Evolutionary conservation across 2,888 invertebrate genomes (phyloP).

Genomic region (Anthrax anthrax): DNA sequence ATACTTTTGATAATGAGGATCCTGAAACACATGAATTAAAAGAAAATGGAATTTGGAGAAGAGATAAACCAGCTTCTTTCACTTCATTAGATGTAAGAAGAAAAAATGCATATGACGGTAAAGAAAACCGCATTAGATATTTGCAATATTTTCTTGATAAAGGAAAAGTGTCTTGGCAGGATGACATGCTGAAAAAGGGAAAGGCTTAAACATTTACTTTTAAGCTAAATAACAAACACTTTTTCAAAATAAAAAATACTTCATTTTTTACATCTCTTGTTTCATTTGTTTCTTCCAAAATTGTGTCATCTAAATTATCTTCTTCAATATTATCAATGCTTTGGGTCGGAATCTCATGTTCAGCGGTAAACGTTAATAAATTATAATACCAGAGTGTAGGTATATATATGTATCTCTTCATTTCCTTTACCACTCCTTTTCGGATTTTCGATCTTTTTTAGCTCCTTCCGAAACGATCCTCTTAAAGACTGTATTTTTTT

Average conservation of each 20-base stretch:
- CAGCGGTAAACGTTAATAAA: neutral
- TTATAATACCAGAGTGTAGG: conserved; percentile 1
- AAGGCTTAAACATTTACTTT: no score
- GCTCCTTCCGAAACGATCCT: conserved; percentile 1
- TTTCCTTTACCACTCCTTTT: neutral
- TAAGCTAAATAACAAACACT: neutral
- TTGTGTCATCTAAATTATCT: no score
- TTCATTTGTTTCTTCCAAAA: no score
- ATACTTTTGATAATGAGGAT: neutral
- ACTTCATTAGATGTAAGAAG: neutral
- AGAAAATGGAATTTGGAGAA: neutral
- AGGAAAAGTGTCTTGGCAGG: conserved; percentile 1
- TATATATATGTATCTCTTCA: neutral
- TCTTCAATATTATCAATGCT: neutral
- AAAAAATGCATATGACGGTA: neutral
- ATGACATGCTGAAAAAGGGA: neutral
- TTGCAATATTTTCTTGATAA: neutral
- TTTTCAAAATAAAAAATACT: neutral
- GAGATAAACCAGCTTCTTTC: neutral
- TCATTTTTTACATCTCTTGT: neutral
- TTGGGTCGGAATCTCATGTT: neutral
- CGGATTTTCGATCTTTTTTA: neutral
- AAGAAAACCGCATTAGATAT: neutral
- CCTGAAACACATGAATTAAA: neutral
- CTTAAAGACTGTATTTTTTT: conserved; percentile 2